These are phyloP conservation scores for Tetrax tetrax DNA, from an alignment of 2,113 vertebrate species.

Conservation along the genomic window DNA sequence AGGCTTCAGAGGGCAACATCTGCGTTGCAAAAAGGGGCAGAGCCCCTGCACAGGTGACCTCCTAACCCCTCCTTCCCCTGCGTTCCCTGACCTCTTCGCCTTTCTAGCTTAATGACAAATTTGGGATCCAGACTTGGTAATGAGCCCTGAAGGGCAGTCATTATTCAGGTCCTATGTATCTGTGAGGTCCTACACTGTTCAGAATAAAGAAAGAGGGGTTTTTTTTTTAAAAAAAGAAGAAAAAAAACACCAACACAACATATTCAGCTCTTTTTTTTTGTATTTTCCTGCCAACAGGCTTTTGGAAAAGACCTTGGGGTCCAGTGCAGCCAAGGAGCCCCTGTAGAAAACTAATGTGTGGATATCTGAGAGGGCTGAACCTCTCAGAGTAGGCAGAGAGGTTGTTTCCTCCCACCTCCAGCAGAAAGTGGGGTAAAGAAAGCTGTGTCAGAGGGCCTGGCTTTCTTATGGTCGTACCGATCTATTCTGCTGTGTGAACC, in stretches of 20 bases:
- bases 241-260: too few relatives aligned
- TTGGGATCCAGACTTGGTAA: constrained; percentile 26
- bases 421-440: background rate
- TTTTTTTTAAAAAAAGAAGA: background rate
- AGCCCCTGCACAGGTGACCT: constrained; percentile 16
- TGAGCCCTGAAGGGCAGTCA: constrained; percentile 26
- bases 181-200: background rate
- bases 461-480: background rate
- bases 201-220: background rate
- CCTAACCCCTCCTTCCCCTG: background rate
- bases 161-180: background rate
- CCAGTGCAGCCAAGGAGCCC: background rate
- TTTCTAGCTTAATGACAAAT: constrained; percentile 39
- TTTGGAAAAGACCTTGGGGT: background rate
- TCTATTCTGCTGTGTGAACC: background rate
- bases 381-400: background rate
- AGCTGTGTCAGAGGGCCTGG: background rate
- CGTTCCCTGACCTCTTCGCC: constrained; percentile 50
- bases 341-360: background rate
- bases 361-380: background rate
- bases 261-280: background rate
- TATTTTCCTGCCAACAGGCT: background rate
- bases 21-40: constrained; percentile 18
- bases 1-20: constrained; percentile 32
- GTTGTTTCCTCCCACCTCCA: background rate